phyloP scores from a whole-genome alignment of 2,797 vertebrate species.

The Benthosema pterotum region DNA sequence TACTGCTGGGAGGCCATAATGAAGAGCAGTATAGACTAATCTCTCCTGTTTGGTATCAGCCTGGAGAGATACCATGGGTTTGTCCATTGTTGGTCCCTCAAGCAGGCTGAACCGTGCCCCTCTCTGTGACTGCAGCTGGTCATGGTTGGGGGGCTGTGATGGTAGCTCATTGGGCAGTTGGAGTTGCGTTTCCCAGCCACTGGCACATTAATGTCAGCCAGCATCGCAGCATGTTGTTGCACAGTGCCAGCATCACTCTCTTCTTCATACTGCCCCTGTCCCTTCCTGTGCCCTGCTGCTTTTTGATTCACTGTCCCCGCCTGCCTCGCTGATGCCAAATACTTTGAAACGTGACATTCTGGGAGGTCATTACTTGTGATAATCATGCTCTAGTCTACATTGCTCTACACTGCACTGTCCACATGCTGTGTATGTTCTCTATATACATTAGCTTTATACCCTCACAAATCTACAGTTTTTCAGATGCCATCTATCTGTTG shows the following conservation, averaged over 20 bases:
- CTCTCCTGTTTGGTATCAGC: conserved; percentile 5
- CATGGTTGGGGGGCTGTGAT: conserved; percentile 12
- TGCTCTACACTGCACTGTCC: too few species aligned
- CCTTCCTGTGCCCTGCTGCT: conserved; percentile 3
- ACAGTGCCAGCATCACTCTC: conserved; percentile 13
- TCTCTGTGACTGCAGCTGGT: conserved; percentile 33
- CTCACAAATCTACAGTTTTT: too few species aligned
- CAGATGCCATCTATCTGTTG: too few species aligned
- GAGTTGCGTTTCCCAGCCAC: conserved; percentile 25
- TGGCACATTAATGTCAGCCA: conserved; percentile 26
- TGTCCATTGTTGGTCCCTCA: conserved; percentile 14
- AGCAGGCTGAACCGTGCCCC: conserved; percentile 28
- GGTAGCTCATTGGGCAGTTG: conserved; percentile 15
- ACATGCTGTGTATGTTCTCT: too few species aligned
- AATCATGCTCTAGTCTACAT: too few species aligned
- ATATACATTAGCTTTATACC: too few species aligned
- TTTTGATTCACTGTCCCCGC: not conserved
- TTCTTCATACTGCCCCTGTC: conserved; percentile 7
- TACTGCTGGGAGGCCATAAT: conserved; percentile 7
- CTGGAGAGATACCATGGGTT: conserved; percentile 6
- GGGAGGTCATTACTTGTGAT: not conserved
- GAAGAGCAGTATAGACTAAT: not conserved
- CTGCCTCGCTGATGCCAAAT: conserved; percentile 5
- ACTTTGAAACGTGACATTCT: not conserved
- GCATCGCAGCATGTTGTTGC: conserved; percentile 36